phyloP scores from a whole-genome alignment of 2,113 vertebrate genomes.

The Alaudala cheleensis region DNA sequence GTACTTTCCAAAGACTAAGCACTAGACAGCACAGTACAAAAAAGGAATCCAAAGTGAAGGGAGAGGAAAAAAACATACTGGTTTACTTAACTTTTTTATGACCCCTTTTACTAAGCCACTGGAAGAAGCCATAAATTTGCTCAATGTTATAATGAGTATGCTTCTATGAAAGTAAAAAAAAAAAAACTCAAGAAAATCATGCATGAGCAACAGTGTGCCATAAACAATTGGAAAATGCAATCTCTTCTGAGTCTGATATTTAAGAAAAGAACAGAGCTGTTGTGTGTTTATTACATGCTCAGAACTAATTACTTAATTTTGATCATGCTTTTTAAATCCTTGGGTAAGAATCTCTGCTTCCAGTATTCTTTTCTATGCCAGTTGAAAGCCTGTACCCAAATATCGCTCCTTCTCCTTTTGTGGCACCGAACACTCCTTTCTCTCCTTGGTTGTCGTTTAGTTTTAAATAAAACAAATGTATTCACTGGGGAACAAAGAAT shows the following conservation, averaged over 20 bases:
- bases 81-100: constrained; percentile 73
- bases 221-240: neutral
- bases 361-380: neutral
- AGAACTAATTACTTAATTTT: constrained; percentile 22
- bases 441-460: constrained; percentile 19
- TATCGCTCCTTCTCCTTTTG: neutral
- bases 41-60: constrained; percentile 65
- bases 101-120: constrained; percentile 63
- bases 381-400: constrained; percentile 27
- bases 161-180: constrained; percentile 17
- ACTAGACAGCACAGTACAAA: constrained; percentile 63
- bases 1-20: constrained; percentile 62
- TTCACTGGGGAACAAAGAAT: constrained; percentile 59
- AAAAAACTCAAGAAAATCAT: constrained; percentile 40
- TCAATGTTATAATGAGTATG: constrained; percentile 44
- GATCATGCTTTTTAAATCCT: neutral
- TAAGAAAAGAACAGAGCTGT: neutral
- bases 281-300: constrained; percentile 25
- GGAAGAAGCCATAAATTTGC: constrained; percentile 57
- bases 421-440: neutral
- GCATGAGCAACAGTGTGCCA: constrained; percentile 2
- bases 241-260: neutral
- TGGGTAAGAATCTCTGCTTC: constrained; percentile 2
- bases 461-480: constrained; percentile 67
- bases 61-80: constrained; percentile 42